Base-by-base conservation (phyloP, 2,797 vertebrate species). In the Buphagus erythrorhynchus region DNA sequence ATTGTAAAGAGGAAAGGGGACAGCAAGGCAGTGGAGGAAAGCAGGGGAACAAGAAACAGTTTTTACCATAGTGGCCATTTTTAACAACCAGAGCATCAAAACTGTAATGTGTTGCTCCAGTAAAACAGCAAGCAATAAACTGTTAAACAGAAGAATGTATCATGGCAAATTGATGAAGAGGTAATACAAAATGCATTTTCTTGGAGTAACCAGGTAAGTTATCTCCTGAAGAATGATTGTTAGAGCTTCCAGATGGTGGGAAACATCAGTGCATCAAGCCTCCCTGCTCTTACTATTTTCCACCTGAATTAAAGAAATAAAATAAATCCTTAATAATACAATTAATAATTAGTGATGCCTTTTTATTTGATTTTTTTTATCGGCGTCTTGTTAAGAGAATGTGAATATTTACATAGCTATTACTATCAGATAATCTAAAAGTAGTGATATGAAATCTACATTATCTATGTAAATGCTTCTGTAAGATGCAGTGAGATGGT, bases 381-480 rank as follows among this genome's bases (percentile, higher is more conserved):
- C 63, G 61, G 22, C 18, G 19, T 87, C 31, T 59, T 83, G 15
- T 93, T 93, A 69, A 79, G 54, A 89, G 29, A 91, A 81, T 25
- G 42, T 69, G 48, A 96, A 57, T 67, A 65, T 67, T 79, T 92
- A 62, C 35, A 25, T 91, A 79, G 38, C 78, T 88, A 66, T 71
- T 94, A 46, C 86, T 82, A 80, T 15, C 89, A 87, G 38, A 91
- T 79, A 89, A 74, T 72, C 68, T 68, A 79, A 94, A 82, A 94
- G 78, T 88, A 94, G 85, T 95, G 63, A 86, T 9, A 69, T 17
- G 67, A 97, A 69, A 91, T 74, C 93, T 88, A 81, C 46, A 84
- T 85, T 91, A 94, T 91, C 66, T 96, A 73, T 62, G 80, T 91
- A 89, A 95, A 91, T 86, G 90, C 46, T 76, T 66, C 67, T 24